These are phyloP conservation scores for Miltochrista miniata DNA, from an alignment of 2,888 invertebrate species.

Conservation along the genomic window DNA sequence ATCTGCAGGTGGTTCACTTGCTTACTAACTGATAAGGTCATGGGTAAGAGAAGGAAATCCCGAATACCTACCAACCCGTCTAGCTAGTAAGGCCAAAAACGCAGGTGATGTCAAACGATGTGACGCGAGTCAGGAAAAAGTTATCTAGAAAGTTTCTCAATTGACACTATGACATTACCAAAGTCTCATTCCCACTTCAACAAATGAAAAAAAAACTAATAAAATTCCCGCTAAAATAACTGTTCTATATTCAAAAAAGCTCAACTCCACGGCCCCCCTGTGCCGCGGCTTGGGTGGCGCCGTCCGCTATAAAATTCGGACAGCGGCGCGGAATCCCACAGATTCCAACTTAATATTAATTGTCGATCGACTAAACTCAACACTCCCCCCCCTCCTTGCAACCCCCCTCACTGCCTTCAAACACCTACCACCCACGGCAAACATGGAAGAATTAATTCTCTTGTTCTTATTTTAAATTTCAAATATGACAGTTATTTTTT, in stretches of 20 bases:
- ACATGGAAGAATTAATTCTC: conserved; percentile 46
- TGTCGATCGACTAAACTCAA: conserved; percentile 78
- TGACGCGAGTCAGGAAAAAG: no score
- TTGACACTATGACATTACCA: no score
- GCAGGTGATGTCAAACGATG: no score
- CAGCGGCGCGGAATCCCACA: conserved; percentile 83
- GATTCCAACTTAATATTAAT: conserved; percentile 83
- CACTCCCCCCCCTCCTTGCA: conserved; percentile 40
- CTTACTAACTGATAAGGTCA: no score
- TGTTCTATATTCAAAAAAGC: conserved; percentile 25
- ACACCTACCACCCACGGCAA: conserved; percentile 25
- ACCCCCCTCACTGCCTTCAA: conserved; percentile 9
- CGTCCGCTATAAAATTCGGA: conserved; percentile 83
- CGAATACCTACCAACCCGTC: no score
- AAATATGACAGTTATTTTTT: conserved; percentile 36
- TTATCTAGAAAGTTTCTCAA: no score
- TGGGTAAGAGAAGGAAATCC: no score
- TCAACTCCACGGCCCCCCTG: conserved; percentile 50
- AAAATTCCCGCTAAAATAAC: conserved; percentile 1
- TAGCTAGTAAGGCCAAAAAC: no score
- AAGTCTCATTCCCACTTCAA: no score
- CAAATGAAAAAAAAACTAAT: background rate
- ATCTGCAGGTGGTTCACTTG: no score
- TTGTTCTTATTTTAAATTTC: conserved; percentile 29
- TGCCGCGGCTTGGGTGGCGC: conserved; percentile 78